Evolutionary conservation across 2,113 vertebrate genomes (phyloP).

Genomic region (Strix aluco): DNA sequence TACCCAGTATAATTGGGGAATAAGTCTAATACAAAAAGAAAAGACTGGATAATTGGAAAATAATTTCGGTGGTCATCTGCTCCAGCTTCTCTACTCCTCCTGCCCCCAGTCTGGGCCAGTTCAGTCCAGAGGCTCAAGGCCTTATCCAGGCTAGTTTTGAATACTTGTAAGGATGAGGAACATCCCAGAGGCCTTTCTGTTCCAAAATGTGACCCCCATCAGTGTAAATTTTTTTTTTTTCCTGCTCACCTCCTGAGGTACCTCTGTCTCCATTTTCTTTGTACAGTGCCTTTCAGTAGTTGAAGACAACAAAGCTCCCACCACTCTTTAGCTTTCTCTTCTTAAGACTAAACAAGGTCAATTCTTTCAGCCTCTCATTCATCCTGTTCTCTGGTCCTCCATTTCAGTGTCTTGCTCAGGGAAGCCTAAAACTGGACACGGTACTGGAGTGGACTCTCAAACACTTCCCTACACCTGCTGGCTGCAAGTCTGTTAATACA

Average conservation of each 20-base stretch:
- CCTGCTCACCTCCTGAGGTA: not conserved
- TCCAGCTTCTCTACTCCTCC: no score
- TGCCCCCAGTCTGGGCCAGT: no score
- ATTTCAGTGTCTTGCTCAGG: not conserved
- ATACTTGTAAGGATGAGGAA: not conserved
- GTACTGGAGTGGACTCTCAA: not conserved
- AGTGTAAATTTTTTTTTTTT: no score
- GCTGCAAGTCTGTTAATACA: not conserved
- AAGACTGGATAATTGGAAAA: accelerated
- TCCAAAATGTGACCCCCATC: not conserved
- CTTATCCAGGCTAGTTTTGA: not conserved
- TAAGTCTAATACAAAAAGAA: not conserved
- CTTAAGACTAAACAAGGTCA: not conserved
- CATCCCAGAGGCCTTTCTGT: not conserved
- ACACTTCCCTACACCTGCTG: not conserved
- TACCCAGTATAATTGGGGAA: not conserved
- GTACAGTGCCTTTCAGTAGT: not conserved
- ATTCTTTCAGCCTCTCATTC: not conserved
- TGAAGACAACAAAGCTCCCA: not conserved
- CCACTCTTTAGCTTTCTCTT: not conserved
- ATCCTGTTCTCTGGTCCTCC: not conserved
- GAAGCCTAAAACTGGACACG: not conserved
- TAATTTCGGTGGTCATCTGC: not conserved
- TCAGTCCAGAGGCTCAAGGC: not conserved
- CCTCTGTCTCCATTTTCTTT: not conserved